A percentile compares a stretch with the other conserved stretches of the same genome.
phyloP scores from a whole-genome alignment of 2,888 invertebrate genomes.

The Alsophila aescularia region DNA sequence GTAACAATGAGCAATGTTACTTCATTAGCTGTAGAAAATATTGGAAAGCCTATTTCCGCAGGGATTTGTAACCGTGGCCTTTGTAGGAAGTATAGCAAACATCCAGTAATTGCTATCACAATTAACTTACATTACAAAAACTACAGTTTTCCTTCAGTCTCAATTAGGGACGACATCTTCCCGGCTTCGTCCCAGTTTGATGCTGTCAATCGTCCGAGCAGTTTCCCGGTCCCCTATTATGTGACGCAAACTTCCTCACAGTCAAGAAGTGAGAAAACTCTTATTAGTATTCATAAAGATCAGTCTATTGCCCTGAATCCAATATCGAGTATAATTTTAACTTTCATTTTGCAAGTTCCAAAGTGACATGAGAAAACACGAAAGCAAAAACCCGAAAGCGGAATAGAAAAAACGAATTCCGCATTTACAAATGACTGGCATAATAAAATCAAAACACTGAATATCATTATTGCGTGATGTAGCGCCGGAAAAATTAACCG shows the following conservation, averaged over 20 bases:
- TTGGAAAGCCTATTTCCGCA: constrained; percentile 11
- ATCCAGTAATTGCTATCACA: constrained; percentile 24
- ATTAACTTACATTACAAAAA: constrained; percentile 23
- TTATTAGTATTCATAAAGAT: constrained; percentile 19
- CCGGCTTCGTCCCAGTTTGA: constrained; percentile 13
- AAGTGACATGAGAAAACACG: not conserved
- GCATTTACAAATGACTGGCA: not conserved
- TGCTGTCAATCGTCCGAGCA: constrained; percentile 15
- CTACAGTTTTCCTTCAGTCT: constrained; percentile 20
- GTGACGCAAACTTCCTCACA: constrained; percentile 17
- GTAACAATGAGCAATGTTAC: constrained; percentile 5
- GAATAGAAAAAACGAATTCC: not conserved
- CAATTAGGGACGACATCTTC: constrained; percentile 23
- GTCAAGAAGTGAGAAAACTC: constrained; percentile 9
- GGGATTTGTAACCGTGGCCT: constrained; percentile 9
- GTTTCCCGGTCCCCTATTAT: constrained; percentile 8
- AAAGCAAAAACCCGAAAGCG: not conserved
- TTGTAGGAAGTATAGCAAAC: constrained; percentile 18
- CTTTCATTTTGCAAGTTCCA: constrained; percentile 8
- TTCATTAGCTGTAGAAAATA: constrained; percentile 5
- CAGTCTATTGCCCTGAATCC: not conserved
- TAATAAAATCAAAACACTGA: constrained; percentile 26
- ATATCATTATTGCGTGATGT: constrained; percentile 33
- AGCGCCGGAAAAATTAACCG: constrained; percentile 25
- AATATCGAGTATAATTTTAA: constrained; percentile 8